These are phyloP conservation scores for Molothrus aeneus DNA, from an alignment of 2,797 vertebrate species.

Conservation along the genomic window DNA sequence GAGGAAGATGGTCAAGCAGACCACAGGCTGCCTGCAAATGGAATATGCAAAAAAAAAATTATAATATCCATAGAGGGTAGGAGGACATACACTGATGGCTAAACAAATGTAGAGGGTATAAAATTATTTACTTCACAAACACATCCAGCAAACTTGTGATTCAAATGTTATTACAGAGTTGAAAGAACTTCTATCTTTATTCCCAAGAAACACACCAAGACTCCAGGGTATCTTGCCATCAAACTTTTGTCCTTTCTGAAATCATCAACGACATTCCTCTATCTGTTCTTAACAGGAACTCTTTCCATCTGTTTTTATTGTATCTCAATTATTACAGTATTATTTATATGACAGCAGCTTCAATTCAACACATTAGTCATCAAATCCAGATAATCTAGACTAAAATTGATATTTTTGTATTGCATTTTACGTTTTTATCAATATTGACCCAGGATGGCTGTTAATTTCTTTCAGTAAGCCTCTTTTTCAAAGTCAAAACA, in stretches of 20 bases:
- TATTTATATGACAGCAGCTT: background rate
- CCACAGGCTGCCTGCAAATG: rapidly evolving
- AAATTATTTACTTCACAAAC: background rate
- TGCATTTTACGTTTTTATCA: background rate
- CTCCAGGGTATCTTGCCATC: background rate
- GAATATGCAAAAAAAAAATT: background rate
- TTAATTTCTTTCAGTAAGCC: background rate
- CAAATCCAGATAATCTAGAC: background rate
- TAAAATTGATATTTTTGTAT: background rate
- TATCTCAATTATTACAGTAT: background rate
- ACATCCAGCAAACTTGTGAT: background rate
- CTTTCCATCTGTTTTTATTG: background rate
- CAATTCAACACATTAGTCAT: background rate
- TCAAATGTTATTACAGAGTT: background rate
- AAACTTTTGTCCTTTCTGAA: background rate
- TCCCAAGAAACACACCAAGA: background rate
- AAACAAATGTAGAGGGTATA: background rate
- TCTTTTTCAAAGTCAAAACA: background rate
- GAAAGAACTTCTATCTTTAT: background rate
- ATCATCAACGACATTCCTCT: background rate
- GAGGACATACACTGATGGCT: background rate
- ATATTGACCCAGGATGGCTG: background rate
- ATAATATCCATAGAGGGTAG: background rate
- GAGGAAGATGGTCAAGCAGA: background rate
- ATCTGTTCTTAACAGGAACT: background rate